Evolutionary conservation across 2,888 invertebrate species (phyloP).

Genomic region (Orthonychiurus folsomi): DNA sequence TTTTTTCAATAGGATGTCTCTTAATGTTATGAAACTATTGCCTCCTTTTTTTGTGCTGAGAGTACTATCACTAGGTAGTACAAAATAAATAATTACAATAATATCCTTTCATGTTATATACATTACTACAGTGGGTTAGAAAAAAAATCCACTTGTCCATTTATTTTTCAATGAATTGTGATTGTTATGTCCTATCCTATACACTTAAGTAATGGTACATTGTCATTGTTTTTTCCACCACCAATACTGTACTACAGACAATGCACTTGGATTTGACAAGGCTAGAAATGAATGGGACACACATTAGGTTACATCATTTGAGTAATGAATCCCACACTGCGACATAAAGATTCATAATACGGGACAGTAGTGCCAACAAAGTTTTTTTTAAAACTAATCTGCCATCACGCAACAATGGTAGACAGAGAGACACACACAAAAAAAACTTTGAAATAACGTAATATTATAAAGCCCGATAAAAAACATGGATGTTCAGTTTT

Average conservation of each 20-base stretch:
- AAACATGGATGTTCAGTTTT: neutral
- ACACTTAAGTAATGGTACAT: neutral
- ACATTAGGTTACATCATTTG: neutral
- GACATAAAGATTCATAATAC: too few species aligned
- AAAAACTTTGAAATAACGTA: too few species aligned
- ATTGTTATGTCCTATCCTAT: neutral
- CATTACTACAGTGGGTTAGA: too few species aligned
- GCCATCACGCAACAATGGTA: neutral
- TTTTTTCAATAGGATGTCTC: neutral
- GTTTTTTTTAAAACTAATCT: neutral
- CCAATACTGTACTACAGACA: neutral
- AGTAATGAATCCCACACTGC: neutral
- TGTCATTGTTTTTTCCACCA: neutral
- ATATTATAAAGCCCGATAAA: too few species aligned
- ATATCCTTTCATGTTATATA: too few species aligned
- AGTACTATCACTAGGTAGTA: neutral
- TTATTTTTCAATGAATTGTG: conserved; percentile 2
- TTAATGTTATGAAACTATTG: neutral
- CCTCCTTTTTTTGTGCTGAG: neutral
- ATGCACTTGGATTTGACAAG: neutral
- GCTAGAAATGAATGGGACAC: neutral
- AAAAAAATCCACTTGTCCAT: too few species aligned
- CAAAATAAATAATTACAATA: neutral
- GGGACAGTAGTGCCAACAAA: neutral
- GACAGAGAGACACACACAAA: too few species aligned